Conservation (phyloP, 1,140 invertebrate genomes). For the Bursaphelenchus mucronatus region DNA sequence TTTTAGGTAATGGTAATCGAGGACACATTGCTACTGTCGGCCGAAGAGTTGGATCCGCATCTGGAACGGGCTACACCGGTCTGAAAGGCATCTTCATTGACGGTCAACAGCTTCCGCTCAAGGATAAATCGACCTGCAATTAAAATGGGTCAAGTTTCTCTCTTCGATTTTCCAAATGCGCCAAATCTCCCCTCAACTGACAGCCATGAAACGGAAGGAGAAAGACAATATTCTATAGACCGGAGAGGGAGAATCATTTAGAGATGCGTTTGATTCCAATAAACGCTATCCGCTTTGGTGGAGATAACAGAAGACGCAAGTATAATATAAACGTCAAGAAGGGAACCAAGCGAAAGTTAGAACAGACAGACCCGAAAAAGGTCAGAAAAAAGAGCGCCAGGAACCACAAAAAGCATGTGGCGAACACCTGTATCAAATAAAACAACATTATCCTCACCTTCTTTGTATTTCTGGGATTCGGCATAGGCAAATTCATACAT, state of each 20-base stretch:
- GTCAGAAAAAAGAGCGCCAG: too few relatives aligned
- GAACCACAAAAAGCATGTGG: neutral
- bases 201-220: too few relatives aligned
- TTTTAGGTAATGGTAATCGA: slow-evolving; percentile 39
- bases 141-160: neutral
- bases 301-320: too few relatives aligned
- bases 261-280: too few relatives aligned
- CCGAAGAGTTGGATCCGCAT: slow-evolving; percentile 30
- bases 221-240: too few relatives aligned
- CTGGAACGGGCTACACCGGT: slow-evolving; percentile 3
- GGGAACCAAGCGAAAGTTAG: too few relatives aligned
- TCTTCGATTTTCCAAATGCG: neutral
- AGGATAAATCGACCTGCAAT: slow-evolving; percentile 40
- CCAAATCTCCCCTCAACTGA: too few relatives aligned
- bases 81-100: slow-evolving; percentile 36
- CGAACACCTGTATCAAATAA: neutral
- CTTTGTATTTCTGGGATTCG: slow-evolving; percentile 51
- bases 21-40: slow-evolving; percentile 36
- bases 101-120: slow-evolving; percentile 35
- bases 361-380: too few relatives aligned
- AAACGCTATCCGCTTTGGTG: too few relatives aligned
- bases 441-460: slow-evolving; percentile 26
- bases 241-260: too few relatives aligned
- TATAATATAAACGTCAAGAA: too few relatives aligned
- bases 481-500: slow-evolving; percentile 57